phyloP scores from a whole-genome alignment of 2,113 vertebrate species.

The Hucho hucho region DNA sequence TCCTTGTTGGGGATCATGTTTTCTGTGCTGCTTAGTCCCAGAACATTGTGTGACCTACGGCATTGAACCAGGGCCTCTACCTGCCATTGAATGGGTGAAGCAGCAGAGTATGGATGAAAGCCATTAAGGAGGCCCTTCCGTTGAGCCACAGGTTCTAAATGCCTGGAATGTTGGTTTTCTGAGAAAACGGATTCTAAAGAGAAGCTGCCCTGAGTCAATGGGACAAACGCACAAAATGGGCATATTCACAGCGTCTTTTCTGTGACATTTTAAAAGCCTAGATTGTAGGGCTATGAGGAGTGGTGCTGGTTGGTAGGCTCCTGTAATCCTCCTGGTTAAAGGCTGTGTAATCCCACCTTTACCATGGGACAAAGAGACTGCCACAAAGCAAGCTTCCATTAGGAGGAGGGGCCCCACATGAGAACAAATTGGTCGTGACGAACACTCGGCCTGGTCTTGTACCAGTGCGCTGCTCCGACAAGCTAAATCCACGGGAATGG shows the following conservation, averaged over 20 bases:
- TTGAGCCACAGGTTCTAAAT: conserved; percentile 21
- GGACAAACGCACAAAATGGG: conserved; percentile 4
- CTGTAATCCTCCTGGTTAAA: conserved; percentile 47
- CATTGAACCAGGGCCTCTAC: conserved; percentile 18
- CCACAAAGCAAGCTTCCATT: conserved; percentile 20
- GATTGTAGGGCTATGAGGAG: conserved; percentile 11
- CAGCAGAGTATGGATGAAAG: conserved; percentile 17
- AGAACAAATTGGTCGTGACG: conserved; percentile 29
- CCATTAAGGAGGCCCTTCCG: conserved; percentile 25
- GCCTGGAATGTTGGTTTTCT: conserved; percentile 32
- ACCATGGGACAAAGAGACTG: conserved; percentile 35
- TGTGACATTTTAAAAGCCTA: conserved; percentile 16
- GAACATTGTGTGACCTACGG: conserved; percentile 14
- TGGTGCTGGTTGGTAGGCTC: conserved; percentile 26
- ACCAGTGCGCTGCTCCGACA: conserved; percentile 22
- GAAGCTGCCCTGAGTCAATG: conserved; percentile 16
- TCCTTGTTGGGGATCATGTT: not conserved
- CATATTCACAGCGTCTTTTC: conserved; percentile 8
- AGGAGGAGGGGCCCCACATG: conserved; percentile 27
- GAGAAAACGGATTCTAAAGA: conserved; percentile 27
- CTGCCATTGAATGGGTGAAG: conserved; percentile 9
- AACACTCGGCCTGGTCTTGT: conserved; percentile 24
- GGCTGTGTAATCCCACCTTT: conserved; percentile 44
- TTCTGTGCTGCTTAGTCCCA: not conserved
- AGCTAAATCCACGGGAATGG: conserved; percentile 30